Evolutionary conservation across 2,888 invertebrate species (phyloP).

Genomic region (Operophtera brumata): DNA sequence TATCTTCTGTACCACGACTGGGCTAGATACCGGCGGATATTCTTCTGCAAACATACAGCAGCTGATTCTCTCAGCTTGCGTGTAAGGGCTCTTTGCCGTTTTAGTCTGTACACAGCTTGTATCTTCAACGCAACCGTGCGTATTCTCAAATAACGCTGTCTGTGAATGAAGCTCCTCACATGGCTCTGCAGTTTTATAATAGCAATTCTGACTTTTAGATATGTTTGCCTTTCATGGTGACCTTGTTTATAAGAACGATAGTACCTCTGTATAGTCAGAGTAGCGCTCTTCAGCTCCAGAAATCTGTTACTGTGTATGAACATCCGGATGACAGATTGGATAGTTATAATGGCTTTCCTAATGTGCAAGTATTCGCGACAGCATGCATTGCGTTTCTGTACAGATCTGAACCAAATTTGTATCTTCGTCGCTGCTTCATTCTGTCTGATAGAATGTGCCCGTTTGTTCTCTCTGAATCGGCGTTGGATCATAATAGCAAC

Average conservation of each 20-base stretch:
- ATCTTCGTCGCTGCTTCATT: conserved; percentile 55
- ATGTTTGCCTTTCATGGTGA: conserved; percentile 41
- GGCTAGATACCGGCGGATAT: conserved; percentile 54
- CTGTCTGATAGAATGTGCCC: conserved; percentile 36
- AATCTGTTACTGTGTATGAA: conserved; percentile 47
- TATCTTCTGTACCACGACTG: conserved; percentile 51
- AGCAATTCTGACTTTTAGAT: conserved; percentile 37
- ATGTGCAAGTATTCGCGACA: conserved; percentile 48
- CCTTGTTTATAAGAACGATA: conserved; percentile 58
- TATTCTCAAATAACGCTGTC: conserved; percentile 51
- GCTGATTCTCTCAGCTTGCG: conserved; percentile 47
- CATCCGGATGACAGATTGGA: conserved; percentile 67
- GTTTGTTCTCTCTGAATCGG: conserved; percentile 51
- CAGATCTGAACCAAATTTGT: conserved; percentile 62
- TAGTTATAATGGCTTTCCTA: conserved; percentile 45
- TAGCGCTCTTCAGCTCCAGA: conserved; percentile 40
- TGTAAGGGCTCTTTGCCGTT: conserved; percentile 38
- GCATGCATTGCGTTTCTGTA: conserved; percentile 46
- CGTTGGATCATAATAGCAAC: conserved; percentile 58
- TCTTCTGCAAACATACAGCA: conserved; percentile 60
- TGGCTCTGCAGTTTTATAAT: conserved; percentile 49
- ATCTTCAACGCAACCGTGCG: conserved; percentile 50
- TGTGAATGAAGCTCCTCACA: conserved; percentile 49
- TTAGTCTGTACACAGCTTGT: conserved; percentile 64
- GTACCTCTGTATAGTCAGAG: conserved; percentile 59